A percentile compares a stretch with the other conserved stretches of the same genome.
Conservation (phyloP, 2,888 invertebrate species). For the Stramonita haemastoma region DNA sequence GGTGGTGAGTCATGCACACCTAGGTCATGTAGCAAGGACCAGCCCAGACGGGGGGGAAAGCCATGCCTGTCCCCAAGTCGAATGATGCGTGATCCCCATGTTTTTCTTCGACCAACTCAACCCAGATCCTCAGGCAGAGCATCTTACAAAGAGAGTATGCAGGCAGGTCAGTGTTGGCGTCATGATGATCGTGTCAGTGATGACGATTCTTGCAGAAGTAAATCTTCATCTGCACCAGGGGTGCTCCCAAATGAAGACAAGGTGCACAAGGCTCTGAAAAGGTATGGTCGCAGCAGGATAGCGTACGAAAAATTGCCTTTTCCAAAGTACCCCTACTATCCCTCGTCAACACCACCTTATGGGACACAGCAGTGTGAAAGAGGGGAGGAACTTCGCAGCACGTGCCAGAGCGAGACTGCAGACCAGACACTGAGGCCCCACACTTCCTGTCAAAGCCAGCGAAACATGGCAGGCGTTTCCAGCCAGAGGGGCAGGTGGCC, state of each 20-base stretch:
- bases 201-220: background rate
- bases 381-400: background rate
- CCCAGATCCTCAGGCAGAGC: background rate
- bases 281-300: background rate
- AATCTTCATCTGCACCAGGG: background rate
- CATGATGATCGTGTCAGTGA: too few relatives aligned
- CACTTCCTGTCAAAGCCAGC: background rate
- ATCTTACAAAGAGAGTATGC: background rate
- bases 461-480: background rate
- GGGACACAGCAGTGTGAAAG: background rate
- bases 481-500: background rate
- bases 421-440: too few relatives aligned
- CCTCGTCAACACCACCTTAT: background rate
- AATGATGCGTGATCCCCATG: background rate
- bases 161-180: too few relatives aligned
- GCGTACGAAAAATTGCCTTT: background rate
- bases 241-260: background rate
- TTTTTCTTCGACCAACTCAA: background rate
- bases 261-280: background rate
- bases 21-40: too few relatives aligned
- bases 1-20: too few relatives aligned
- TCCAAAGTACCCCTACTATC: background rate
- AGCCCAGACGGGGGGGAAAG: background rate
- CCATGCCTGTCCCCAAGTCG: background rate
- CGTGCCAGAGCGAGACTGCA: background rate